These are phyloP conservation scores for Microctenopoma stevenorrisi DNA, from an alignment of 2,797 vertebrate genomes.

Conservation along the genomic window DNA sequence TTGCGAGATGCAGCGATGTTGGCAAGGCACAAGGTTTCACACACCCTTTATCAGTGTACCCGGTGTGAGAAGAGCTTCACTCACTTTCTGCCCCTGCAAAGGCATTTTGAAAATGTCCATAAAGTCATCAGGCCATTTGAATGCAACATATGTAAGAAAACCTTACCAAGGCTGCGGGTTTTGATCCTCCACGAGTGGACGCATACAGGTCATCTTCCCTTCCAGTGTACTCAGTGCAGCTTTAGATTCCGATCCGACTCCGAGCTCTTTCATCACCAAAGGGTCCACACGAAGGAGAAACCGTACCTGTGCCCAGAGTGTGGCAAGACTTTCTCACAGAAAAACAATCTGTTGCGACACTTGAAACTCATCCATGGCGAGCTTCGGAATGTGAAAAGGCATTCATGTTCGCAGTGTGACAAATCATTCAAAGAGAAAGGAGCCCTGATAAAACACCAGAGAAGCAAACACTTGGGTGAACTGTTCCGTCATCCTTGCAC, in stretches of 20 bases:
- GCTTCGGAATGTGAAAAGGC: constrained; percentile 37
- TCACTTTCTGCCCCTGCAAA: constrained; percentile 57
- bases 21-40: constrained; percentile 64
- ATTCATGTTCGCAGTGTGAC: constrained; percentile 60
- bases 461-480: constrained; percentile 53
- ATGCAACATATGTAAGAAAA: constrained; percentile 60
- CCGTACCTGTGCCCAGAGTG: constrained; percentile 70
- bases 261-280: constrained; percentile 61
- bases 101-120: constrained; percentile 62
- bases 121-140: constrained; percentile 52
- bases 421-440: constrained; percentile 67
- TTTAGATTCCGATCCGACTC: constrained; percentile 43
- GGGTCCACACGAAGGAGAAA: constrained; percentile 71
- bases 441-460: constrained; percentile 67
- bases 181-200: constrained; percentile 72
- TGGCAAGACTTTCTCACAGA: constrained; percentile 66
- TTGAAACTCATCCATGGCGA: constrained; percentile 59
- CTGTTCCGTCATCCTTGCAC: constrained; percentile 54
- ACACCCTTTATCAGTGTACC: constrained; percentile 65
- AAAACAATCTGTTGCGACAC: constrained; percentile 64
- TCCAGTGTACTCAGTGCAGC: constrained; percentile 60
- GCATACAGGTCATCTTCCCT: constrained; percentile 62
- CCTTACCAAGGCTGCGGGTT: constrained; percentile 18
- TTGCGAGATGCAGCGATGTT: constrained; percentile 41
- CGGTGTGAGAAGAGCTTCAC: constrained; percentile 64